Percentiles rank a stretch among this genome's conserved stretches.
These are phyloP conservation scores for Protula sp. DNA, from an alignment of 2,888 invertebrate genomes.

Conservation along the genomic window DNA sequence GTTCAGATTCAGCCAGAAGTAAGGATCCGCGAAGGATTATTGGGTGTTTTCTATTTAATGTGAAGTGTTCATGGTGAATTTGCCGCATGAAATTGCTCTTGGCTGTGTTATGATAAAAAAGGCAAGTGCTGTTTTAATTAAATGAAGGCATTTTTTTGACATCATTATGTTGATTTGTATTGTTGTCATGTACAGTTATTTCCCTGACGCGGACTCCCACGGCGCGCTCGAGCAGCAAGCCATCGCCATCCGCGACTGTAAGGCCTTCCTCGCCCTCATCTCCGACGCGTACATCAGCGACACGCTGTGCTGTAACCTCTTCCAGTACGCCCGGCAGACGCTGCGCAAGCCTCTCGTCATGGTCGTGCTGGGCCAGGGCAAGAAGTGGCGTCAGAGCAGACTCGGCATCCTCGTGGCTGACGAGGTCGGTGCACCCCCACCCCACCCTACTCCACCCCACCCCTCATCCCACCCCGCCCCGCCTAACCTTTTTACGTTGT, in stretches of 20 bases:
- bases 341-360: conserved; percentile 37
- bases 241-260: conserved; percentile 34
- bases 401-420: conserved; percentile 38
- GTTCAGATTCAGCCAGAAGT: too few relatives aligned
- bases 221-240: conserved; percentile 29
- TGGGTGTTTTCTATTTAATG: too few relatives aligned
- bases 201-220: not conserved
- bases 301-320: conserved; percentile 35
- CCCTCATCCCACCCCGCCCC: not conserved
- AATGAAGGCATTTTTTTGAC: too few relatives aligned
- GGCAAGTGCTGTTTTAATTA: too few relatives aligned
- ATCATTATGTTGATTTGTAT: too few relatives aligned
- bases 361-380: conserved; percentile 31
- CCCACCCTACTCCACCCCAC: not conserved
- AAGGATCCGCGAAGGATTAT: too few relatives aligned
- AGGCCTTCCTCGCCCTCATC: conserved; percentile 38
- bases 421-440: conserved; percentile 35
- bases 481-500: not conserved
- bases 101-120: too few relatives aligned
- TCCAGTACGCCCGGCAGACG: conserved; percentile 39
- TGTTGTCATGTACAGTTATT: conserved; percentile 11
- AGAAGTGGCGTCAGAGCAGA: conserved; percentile 38
- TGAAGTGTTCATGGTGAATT: too few relatives aligned
- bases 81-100: too few relatives aligned
- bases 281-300: conserved; percentile 36